Percentiles rank a stretch among this genome's conserved stretches.
Conservation (phyloP, 2,113 vertebrate species). For the Ranitomeya variabilis region DNA sequence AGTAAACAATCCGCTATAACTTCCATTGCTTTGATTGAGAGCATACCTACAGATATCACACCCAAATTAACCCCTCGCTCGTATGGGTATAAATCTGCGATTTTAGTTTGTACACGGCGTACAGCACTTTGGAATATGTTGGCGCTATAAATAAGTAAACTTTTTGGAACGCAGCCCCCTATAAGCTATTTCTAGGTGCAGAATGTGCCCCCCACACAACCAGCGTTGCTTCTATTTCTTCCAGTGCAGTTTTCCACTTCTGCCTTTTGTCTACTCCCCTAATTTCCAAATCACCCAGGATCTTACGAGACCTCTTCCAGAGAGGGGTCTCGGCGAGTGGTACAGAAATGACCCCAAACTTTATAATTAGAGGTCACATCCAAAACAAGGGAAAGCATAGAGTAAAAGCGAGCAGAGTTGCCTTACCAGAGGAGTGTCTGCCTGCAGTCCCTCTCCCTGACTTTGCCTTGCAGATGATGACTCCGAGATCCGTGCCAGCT, state of each 20-base stretch:
- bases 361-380: neutral
- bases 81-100: neutral
- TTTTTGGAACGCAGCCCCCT: neutral
- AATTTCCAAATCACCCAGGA: neutral
- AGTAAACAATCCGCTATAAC: neutral
- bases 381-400: neutral
- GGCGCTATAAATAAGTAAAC: neutral
- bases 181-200: neutral
- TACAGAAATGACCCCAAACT: neutral
- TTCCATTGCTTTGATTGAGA: neutral
- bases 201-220: neutral
- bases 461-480: slow-evolving; percentile 49
- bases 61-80: neutral
- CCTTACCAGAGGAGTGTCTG: slow-evolving; percentile 40
- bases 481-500: slow-evolving; percentile 45
- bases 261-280: neutral
- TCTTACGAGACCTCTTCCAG: no score
- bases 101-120: neutral
- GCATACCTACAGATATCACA: neutral
- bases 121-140: neutral
- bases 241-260: neutral
- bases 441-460: slow-evolving; percentile 23
- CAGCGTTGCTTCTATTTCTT: neutral
- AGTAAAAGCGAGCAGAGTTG: neutral
- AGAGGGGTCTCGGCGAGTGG: neutral